These are phyloP conservation scores for Mareca strepera DNA, from an alignment of 2,797 vertebrate species.

Conservation along the genomic window DNA sequence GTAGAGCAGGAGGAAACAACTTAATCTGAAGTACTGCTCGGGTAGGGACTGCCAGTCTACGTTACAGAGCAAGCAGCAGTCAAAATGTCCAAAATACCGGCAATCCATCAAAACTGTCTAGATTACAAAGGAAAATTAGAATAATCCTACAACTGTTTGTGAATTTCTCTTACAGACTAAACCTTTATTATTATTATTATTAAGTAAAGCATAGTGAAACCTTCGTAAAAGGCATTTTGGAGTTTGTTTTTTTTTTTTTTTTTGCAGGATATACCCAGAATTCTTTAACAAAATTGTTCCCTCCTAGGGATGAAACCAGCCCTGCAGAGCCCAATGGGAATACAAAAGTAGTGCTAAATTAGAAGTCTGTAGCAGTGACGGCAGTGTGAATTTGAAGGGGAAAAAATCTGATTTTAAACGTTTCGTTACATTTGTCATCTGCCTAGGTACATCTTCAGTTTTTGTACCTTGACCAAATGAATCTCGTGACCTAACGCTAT, in stretches of 20 bases:
- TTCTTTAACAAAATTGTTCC: not conserved
- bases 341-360: not conserved
- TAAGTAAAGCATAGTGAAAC: not conserved
- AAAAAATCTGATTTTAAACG: not conserved
- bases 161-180: not conserved
- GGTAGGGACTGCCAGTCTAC: conserved; percentile 33
- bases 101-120: conserved; percentile 1
- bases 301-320: not conserved
- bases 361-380: conserved; percentile 1
- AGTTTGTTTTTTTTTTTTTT: not conserved
- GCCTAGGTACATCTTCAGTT: not conserved
- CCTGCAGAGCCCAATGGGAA: not conserved
- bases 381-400: not conserved
- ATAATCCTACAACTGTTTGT: not conserved
- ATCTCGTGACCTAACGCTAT: not conserved
- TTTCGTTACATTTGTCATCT: not conserved
- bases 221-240: not conserved
- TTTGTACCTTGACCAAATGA: not conserved
- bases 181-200: not conserved
- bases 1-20: conserved; percentile 68
- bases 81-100: conserved; percentile 15
- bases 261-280: conserved; percentile 11
- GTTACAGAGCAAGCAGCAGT: conserved; percentile 54
- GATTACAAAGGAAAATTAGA: not conserved
- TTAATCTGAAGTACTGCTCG: conserved; percentile 66